A percentile compares a stretch with the other conserved stretches of the same genome.
phyloP scores from a whole-genome alignment of 2,888 invertebrate genomes.

The Epinotia ramella region DNA sequence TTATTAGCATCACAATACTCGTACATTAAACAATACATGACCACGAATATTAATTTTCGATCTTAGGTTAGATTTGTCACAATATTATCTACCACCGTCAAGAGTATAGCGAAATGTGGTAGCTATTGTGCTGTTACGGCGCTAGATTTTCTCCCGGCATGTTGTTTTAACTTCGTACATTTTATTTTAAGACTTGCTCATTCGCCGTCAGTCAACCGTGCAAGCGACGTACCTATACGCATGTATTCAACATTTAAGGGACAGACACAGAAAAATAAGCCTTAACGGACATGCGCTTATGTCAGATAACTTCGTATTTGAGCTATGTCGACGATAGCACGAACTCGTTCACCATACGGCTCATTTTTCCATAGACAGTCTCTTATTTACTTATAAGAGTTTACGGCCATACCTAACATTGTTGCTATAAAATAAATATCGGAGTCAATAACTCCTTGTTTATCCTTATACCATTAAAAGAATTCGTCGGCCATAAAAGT shows the following conservation, averaged over 20 bases:
- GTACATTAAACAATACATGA: too few relatives aligned
- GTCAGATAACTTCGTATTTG: neutral
- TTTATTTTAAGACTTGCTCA: slow-evolving; percentile 25
- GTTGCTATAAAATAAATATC: slow-evolving; percentile 40
- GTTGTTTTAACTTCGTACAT: slow-evolving; percentile 13
- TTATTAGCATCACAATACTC: too few relatives aligned
- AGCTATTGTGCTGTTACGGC: neutral
- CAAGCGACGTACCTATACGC: slow-evolving; percentile 5
- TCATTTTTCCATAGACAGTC: neutral
- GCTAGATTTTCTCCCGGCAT: slow-evolving; percentile 2
- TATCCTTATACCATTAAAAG: slow-evolving; percentile 41
- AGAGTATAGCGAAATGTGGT: slow-evolving; percentile 2
- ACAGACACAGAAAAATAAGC: neutral
- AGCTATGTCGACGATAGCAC: neutral
- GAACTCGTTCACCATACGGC: neutral
- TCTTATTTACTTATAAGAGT: neutral
- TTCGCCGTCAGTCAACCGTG: slow-evolving; percentile 5
- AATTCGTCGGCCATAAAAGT: slow-evolving; percentile 37
- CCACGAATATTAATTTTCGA: too few relatives aligned
- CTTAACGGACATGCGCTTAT: neutral
- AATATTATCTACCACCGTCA: neutral
- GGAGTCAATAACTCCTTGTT: slow-evolving; percentile 41
- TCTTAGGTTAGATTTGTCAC: neutral
- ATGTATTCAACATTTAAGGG: neutral
- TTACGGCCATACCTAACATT: slow-evolving; percentile 26